phyloP scores from a whole-genome alignment of 1,140 invertebrate species.

The Bicyclus anynana region DNA sequence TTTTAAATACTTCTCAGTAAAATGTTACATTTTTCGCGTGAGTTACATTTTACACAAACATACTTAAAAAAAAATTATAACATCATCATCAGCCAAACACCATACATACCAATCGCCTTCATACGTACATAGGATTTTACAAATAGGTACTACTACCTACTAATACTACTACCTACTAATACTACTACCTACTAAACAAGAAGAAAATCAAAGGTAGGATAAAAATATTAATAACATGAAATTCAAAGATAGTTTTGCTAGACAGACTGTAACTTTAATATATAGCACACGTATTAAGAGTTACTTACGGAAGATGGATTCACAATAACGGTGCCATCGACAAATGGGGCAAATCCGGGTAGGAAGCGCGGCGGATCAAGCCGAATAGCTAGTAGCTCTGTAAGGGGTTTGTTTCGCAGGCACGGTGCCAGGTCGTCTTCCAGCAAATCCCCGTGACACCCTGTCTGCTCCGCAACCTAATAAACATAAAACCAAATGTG shows the following conservation, averaged over 20 bases:
- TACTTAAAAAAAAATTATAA: no score
- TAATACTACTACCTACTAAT: no score
- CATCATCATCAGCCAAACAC: no score
- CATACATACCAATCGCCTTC: no score
- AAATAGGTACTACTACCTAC: no score
- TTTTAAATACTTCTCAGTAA: no score
- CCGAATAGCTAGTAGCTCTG: slow-evolving; percentile 84
- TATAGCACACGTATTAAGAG: neutral
- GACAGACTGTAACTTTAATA: neutral
- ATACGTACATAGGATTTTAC: no score
- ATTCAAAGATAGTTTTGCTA: neutral
- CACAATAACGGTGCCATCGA: slow-evolving; percentile 89
- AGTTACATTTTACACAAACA: no score
- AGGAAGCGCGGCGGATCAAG: slow-evolving; percentile 89
- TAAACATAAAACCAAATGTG: slow-evolving; percentile 20
- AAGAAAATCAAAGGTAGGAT: no score
- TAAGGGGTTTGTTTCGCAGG: slow-evolving; percentile 84
- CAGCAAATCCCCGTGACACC: slow-evolving; percentile 86
- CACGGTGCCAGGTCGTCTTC: slow-evolving; percentile 91
- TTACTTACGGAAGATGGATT: slow-evolving; percentile 74
- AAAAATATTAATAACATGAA: neutral
- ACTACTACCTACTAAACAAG: no score
- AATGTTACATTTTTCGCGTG: no score
- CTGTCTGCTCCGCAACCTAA: slow-evolving; percentile 85
- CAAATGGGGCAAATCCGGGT: slow-evolving; percentile 92